Evolutionary conservation across 2,113 vertebrate species (phyloP), one percentile per base, ranked within the genome.

Genomic region (Patagioenas fasciata): DNA sequence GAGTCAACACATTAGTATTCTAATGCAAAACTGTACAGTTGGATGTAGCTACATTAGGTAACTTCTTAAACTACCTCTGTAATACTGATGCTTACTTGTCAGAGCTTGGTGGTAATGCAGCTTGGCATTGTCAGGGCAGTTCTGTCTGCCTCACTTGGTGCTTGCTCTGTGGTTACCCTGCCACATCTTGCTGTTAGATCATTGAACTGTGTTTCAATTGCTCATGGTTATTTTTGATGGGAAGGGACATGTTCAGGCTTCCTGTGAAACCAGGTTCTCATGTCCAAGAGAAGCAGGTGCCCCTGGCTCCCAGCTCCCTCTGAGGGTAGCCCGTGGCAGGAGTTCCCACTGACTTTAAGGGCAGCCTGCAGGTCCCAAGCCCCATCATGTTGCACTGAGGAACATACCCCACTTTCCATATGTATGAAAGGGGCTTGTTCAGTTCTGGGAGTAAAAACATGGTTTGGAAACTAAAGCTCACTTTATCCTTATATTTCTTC

Each of bases 401-500:
- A 82, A 32, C 4, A 2, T 17, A n/a, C 11, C 5, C 6, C 4
- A 5, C 28, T 82, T 61, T 66, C 6, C 13, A 0, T 67, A 9
- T 26, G 5, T 31, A 20, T 66, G 28, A 58, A 79, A 82, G n/a
- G 25, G 11, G 29, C 6, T 80, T 85, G 47, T 73, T 28, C 54
- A 7, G 12, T 56, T 88, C 75, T 66, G 42, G 50, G 67, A 80
- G 23, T 62, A 50, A 83, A 97, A 92, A 31, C 36, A 29, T 4
- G 3, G 78, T 94, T 89, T 77, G 62, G 67, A 85, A 66, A 58
- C 50, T 96, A 40, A 95, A 94, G 89, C 88, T 95, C 89, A 82
- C 13, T 88, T 82, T 82, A 61, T 32, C 34, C 51, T 91, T 89
- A 62, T 80, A 84, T 91, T 92, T 93, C 47, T 87, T 93, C 71